phyloP scores from a whole-genome alignment of 2,113 vertebrate genomes.

The Oreocharis arfaki region DNA sequence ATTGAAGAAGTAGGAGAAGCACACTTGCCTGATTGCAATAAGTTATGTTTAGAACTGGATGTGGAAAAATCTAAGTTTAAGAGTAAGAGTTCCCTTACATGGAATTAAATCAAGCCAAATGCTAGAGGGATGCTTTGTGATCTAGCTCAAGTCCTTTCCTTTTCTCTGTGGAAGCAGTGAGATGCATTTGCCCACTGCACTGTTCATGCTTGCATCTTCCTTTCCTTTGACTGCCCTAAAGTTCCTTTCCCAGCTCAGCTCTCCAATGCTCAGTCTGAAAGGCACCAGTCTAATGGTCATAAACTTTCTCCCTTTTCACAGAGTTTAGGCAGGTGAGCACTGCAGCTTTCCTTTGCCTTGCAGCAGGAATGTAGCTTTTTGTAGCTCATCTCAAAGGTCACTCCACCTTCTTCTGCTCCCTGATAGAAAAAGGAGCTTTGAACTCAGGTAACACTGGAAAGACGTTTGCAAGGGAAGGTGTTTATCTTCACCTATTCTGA shows the following conservation, averaged over 20 bases:
- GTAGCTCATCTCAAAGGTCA: neutral
- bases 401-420: neutral
- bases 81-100: neutral
- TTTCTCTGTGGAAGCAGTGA: neutral
- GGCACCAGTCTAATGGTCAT: neutral
- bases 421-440: neutral
- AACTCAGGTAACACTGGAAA: neutral
- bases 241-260: neutral
- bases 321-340: neutral
- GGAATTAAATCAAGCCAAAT: neutral
- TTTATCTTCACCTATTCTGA: neutral
- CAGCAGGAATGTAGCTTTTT: neutral
- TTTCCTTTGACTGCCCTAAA: neutral
- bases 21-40: neutral
- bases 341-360: neutral
- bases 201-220: fast-evolving
- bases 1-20: neutral
- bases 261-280: neutral
- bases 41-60: neutral
- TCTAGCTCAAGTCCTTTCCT: neutral
- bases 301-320: neutral
- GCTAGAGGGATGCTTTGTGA: neutral
- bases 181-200: neutral
- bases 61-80: neutral
- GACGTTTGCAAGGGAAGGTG: neutral